These are phyloP conservation scores for Anorthoa munda DNA, from an alignment of 2,888 invertebrate genomes.

Conservation along the genomic window DNA sequence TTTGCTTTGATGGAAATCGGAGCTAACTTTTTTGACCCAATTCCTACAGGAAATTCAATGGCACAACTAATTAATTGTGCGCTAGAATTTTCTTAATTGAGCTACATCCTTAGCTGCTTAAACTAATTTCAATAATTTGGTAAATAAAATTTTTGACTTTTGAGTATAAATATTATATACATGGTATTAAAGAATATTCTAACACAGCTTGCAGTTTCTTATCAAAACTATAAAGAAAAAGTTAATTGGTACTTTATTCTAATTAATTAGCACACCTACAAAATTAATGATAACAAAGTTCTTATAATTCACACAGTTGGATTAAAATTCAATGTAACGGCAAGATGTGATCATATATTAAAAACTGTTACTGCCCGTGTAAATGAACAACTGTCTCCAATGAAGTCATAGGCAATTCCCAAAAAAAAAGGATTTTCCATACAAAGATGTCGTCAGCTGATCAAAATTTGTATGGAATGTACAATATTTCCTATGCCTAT, in stretches of 20 bases:
- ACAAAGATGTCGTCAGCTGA: too few species aligned
- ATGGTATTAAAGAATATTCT: background rate
- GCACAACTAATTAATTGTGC: too few species aligned
- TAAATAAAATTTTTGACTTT: constrained; percentile 21
- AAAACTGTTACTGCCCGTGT: too few species aligned
- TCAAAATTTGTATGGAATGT: too few species aligned
- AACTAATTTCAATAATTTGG: constrained; percentile 12
- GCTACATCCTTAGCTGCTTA: background rate
- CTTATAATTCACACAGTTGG: background rate
- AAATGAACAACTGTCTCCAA: too few species aligned
- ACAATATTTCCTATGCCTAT: background rate
- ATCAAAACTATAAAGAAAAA: background rate
- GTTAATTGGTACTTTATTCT: background rate
- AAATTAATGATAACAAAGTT: background rate
- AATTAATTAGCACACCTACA: background rate
- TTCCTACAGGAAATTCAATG: background rate
- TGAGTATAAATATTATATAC: background rate
- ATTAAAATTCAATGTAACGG: too few species aligned
- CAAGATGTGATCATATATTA: too few species aligned
- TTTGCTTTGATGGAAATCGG: too few species aligned
- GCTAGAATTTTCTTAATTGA: background rate
- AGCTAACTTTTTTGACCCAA: background rate
- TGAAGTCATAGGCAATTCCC: too few species aligned
- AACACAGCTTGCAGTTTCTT: background rate
- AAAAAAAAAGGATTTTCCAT: too few species aligned